Evolutionary conservation across 1,140 invertebrate genomes (phyloP), one percentile per base, ranked within the genome.

Genomic region (Drosophila cardini): DNA sequence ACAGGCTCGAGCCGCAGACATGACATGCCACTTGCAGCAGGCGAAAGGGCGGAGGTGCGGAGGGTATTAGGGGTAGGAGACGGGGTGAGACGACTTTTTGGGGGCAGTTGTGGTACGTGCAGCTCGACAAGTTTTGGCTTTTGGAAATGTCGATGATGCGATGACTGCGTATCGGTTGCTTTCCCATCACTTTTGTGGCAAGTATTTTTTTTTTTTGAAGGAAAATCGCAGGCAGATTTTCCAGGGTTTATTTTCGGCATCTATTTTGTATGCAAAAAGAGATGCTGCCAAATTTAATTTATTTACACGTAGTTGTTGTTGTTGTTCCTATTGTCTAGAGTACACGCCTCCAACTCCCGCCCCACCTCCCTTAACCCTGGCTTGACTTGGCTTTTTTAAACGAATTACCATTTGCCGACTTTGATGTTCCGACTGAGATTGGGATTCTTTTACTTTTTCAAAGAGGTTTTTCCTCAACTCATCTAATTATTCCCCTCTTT

Each of bases 231-330:
- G 76, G 40, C 53, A 69, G 67, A 77, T 72, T 57, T 57, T 32
- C 58, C 58, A 40, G 43, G 58, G 46, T 81, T 77, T 64, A 62
- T 68, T 38, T 46, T 21, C 21, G 46, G 38, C 53, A 34, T 72
- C 84, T 89, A 70, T 83, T 87, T 87, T 74, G 84, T 87, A 87
- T 87, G 84, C 84, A 87, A 89, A 87, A 89, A 87, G 84, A 89
- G 84, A 69, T 87, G 76, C 68, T 80, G 21, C 71, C 38, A 78
- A 87, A 87, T 89, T 89, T 87, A 89, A 87, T 89, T 87, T 87
- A 89, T 89, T 89, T 87, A 89, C 70, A 68, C 68, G 62, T 30
- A 68, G 74, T n/a, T 67, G 50, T 46, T 55, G 50, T 58, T 63
- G 11, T 48, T 62, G 64, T 15, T 65, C 16, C 26, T 50, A 4